phyloP scores from a whole-genome alignment of 2,888 invertebrate species.

The Axea sp. region DNA sequence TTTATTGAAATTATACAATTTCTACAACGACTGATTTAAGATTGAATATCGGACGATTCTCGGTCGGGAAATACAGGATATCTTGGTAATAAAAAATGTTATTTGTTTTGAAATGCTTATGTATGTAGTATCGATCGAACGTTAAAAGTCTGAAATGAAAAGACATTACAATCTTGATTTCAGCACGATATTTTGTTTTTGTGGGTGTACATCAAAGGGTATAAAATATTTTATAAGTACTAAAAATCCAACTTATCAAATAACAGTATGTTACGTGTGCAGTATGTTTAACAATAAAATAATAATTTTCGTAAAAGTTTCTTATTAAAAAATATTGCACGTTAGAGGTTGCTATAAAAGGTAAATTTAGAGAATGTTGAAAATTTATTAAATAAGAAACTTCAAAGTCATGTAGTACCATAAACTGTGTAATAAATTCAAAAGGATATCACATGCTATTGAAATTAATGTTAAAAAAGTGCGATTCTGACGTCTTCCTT shows the following conservation, averaged over 20 bases:
- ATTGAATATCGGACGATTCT: constrained; percentile 24
- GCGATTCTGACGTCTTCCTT: no score
- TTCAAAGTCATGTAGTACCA: no score
- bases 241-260: constrained; percentile 36
- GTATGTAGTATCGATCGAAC: constrained; percentile 47
- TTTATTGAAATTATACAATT: constrained; percentile 28
- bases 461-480: no score
- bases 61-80: not conserved
- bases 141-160: constrained; percentile 55
- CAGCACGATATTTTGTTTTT: constrained; percentile 32
- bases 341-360: no score
- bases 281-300: constrained; percentile 9
- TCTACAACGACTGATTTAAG: constrained; percentile 22
- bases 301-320: constrained; percentile 7
- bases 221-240: constrained; percentile 50
- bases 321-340: no score
- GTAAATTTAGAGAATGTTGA: no score
- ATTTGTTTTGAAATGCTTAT: constrained; percentile 43
- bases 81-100: constrained; percentile 42
- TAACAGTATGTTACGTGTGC: constrained; percentile 4
- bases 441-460: no score
- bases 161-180: constrained; percentile 55
- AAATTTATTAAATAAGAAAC: no score
- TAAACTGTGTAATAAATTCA: no score
- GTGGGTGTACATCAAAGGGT: constrained; percentile 21